phyloP scores from a whole-genome alignment of 1,140 invertebrate species.

The Drosophila kanapiae region DNA sequence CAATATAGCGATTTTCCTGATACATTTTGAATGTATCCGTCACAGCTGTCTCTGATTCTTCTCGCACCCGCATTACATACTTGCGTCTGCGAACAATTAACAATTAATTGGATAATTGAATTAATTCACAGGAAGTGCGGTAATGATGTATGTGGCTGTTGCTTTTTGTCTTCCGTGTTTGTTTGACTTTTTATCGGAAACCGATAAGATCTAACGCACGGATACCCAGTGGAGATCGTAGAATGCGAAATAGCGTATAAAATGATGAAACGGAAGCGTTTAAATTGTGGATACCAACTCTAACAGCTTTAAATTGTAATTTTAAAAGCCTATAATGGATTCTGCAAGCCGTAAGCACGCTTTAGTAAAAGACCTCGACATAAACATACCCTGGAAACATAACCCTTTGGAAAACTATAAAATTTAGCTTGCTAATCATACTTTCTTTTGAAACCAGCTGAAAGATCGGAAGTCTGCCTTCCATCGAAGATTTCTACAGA shows the following conservation, averaged over 20 bases:
- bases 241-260: conserved; percentile 44
- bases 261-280: not conserved
- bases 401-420: not conserved
- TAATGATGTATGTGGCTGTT: conserved; percentile 47
- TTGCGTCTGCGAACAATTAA: conserved; percentile 36
- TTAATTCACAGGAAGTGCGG: conserved; percentile 71
- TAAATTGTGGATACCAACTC: not conserved
- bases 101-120: conserved; percentile 56
- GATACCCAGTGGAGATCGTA: not conserved
- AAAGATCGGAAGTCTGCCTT: not conserved
- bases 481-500: not conserved
- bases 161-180: conserved; percentile 56
- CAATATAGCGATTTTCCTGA: not conserved
- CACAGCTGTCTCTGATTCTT: conserved; percentile 22
- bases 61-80: conserved; percentile 21
- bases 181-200: conserved; percentile 11
- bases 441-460: not conserved
- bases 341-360: not conserved
- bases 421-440: not conserved
- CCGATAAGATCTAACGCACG: conserved; percentile 50
- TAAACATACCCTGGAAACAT: no score
- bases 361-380: not conserved
- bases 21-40: conserved; percentile 30
- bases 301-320: not conserved
- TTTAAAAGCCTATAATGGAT: no score